Percentiles rank a stretch among this genome's conserved stretches.
phyloP scores from a whole-genome alignment of 2,888 invertebrate species.

The Heliconius aoede region DNA sequence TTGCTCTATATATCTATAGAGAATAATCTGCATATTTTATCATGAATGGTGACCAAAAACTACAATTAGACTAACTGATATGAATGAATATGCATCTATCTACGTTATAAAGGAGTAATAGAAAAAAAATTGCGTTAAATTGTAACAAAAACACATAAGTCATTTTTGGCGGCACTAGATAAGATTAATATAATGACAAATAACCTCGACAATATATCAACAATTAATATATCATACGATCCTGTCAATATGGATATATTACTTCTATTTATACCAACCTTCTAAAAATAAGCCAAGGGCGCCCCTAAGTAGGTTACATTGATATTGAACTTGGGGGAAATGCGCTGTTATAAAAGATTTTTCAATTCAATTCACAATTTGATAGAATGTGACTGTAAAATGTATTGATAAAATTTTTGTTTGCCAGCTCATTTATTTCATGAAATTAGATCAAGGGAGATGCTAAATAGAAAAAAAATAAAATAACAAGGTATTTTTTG shows the following conservation, averaged over 20 bases:
- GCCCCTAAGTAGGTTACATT: slow-evolving; percentile 37
- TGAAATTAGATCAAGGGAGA: background rate
- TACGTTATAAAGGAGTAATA: no score
- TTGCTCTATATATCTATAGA: no score
- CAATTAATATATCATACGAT: slow-evolving; percentile 14
- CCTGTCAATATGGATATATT: slow-evolving; percentile 1
- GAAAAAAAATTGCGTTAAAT: no score
- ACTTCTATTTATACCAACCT: slow-evolving; percentile 33
- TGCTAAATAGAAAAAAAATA: background rate
- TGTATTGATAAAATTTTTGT: background rate
- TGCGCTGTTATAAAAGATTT: slow-evolving; percentile 6
- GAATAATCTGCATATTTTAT: no score
- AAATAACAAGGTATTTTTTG: no score
- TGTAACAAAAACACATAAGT: background rate
- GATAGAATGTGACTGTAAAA: slow-evolving; percentile 14
- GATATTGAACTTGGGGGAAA: slow-evolving; percentile 41
- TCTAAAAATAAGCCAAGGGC: slow-evolving; percentile 42
- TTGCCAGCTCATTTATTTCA: background rate
- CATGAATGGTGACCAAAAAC: no score
- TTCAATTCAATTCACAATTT: slow-evolving; percentile 16
- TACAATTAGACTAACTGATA: no score
- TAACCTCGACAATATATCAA: background rate
- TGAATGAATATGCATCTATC: no score
- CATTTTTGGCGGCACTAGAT: background rate
- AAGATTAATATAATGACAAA: background rate